Evolutionary conservation across 1,140 invertebrate species (phyloP).

Genomic region (Drosophila bifasciata): DNA sequence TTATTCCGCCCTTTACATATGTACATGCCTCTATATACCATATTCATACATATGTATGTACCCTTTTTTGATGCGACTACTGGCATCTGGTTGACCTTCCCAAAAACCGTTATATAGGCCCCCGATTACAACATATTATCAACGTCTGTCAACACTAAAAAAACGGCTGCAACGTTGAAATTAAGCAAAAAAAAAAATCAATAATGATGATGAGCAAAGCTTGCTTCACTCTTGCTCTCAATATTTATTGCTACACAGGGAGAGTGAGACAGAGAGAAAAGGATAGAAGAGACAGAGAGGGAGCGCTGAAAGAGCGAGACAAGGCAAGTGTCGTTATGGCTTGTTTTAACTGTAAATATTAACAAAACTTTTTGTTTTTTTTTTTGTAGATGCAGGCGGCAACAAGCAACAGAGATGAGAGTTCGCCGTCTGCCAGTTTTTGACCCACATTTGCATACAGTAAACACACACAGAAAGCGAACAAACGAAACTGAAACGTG

Average conservation of each 20-base stretch:
- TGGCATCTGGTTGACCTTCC: conserved; percentile 74
- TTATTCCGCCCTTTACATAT: not conserved
- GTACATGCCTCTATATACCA: conserved; percentile 42
- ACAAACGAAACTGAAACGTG: conserved; percentile 42
- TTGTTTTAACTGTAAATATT: conserved; percentile 73
- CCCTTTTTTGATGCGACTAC: too few relatives aligned
- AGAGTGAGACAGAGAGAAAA: not conserved
- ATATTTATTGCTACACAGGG: conserved; percentile 40
- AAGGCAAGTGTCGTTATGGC: conserved; percentile 20
- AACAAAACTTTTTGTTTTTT: conserved; percentile 27
- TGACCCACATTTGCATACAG: conserved; percentile 69
- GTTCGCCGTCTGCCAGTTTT: conserved; percentile 10
- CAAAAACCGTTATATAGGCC: conserved; percentile 69
- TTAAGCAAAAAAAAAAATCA: conserved; percentile 52
- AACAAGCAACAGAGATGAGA: not conserved
- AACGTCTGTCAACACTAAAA: conserved; percentile 42
- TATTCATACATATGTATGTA: conserved; percentile 2
- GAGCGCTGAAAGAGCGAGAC: not conserved
- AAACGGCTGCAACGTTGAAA: conserved; percentile 2
- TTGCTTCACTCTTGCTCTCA: conserved; percentile 54
- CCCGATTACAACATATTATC: conserved; percentile 67
- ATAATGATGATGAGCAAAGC: conserved; percentile 53
- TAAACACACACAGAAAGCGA: conserved; percentile 4
- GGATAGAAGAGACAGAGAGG: not conserved
- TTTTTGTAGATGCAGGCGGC: conserved; percentile 38